Evolutionary conservation across 2,797 vertebrate species (phyloP).

Genomic region (Serranus cabrilla): DNA sequence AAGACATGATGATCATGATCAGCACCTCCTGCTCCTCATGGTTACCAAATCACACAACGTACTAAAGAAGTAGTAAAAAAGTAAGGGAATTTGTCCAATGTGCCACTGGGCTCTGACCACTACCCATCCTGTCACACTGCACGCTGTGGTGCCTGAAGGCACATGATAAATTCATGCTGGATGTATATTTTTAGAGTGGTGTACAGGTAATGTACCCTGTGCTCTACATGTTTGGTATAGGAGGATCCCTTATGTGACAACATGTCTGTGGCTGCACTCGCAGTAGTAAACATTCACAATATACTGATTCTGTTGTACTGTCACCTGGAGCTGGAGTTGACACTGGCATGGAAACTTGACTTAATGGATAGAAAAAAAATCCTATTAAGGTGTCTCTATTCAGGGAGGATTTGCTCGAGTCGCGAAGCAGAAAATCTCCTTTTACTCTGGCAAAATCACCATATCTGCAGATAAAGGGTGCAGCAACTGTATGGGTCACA

Average conservation of each 20-base stretch:
- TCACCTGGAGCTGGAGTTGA: background rate
- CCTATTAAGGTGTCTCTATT: background rate
- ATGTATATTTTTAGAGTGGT: conserved; percentile 15
- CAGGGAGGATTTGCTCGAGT: background rate
- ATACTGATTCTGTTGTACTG: background rate
- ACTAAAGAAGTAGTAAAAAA: background rate
- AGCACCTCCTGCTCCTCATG: no score
- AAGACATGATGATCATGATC: no score
- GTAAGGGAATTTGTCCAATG: background rate
- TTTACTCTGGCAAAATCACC: no score
- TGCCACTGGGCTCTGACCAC: background rate
- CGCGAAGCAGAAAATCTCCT: background rate
- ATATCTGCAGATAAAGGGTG: background rate
- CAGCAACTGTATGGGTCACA: background rate
- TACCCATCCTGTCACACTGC: background rate
- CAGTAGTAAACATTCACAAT: background rate
- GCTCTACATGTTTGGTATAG: background rate
- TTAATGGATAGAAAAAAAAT: background rate
- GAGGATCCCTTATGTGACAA: background rate
- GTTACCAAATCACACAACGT: background rate
- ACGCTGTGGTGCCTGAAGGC: background rate
- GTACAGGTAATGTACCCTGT: background rate
- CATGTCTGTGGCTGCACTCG: background rate
- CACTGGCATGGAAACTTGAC: background rate
- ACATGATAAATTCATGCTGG: conserved; percentile 17